Percentiles rank a stretch among this genome's conserved stretches.
Evolutionary conservation across 1,140 invertebrate genomes (phyloP).

Genomic region (Drosophila sproati): DNA sequence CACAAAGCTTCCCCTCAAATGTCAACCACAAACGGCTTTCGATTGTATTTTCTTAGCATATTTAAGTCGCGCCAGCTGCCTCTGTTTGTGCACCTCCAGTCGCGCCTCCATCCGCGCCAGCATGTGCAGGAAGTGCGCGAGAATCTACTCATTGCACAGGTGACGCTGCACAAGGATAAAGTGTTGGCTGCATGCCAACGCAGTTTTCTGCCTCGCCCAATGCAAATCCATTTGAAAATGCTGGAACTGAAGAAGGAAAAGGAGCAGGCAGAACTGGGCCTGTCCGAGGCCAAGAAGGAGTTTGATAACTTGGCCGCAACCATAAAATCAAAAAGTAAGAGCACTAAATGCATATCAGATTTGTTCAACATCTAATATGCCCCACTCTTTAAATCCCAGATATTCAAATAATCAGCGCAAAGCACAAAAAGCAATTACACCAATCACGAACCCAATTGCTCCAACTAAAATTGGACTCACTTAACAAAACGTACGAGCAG

Average conservation of each 20-base stretch:
- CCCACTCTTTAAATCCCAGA: slow-evolving; percentile 38
- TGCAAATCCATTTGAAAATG: slow-evolving; percentile 67
- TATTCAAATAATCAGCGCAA: slow-evolving; percentile 63
- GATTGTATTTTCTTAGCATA: slow-evolving; percentile 46
- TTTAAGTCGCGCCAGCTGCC: slow-evolving; percentile 71
- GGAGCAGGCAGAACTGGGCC: slow-evolving; percentile 30
- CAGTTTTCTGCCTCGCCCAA: slow-evolving; percentile 61
- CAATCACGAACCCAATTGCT: slow-evolving; percentile 57
- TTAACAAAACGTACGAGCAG: slow-evolving; percentile 51
- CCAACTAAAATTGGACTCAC: slow-evolving; percentile 56
- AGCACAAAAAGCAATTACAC: slow-evolving; percentile 54
- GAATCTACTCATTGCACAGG: slow-evolving; percentile 66
- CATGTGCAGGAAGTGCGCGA: slow-evolving; percentile 59
- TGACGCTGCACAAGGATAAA: slow-evolving; percentile 57
- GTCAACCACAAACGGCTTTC: background rate
- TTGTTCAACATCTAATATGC: no score
- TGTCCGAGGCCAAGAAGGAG: slow-evolving; percentile 57
- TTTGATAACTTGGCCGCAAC: slow-evolving; percentile 50
- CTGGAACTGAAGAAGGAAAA: slow-evolving; percentile 59
- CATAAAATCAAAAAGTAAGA: slow-evolving; percentile 74
- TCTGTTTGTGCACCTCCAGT: slow-evolving; percentile 60
- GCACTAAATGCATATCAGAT: background rate
- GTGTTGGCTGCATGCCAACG: slow-evolving; percentile 57
- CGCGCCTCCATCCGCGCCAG: slow-evolving; percentile 61
- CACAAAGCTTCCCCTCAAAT: slow-evolving; percentile 1